phyloP scores from a whole-genome alignment of 2,888 invertebrate genomes.

The Watsonalla binaria region DNA sequence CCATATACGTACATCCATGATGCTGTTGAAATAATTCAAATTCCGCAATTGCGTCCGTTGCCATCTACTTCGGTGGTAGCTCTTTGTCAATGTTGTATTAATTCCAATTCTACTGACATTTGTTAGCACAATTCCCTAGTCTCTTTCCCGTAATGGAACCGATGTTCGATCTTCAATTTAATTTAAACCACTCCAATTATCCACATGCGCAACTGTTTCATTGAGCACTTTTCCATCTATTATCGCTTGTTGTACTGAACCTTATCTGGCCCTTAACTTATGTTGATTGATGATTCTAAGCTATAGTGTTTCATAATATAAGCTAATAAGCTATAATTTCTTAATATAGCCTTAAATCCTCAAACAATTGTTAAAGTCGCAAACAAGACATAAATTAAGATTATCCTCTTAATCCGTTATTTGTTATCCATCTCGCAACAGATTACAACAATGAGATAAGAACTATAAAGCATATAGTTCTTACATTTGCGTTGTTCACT shows the following conservation, averaged over 20 bases:
- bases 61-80: no score
- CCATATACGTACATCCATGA: no score
- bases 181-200: background rate
- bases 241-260: no score
- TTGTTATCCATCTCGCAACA: constrained; percentile 21
- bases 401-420: constrained; percentile 29
- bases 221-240: no score
- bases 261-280: no score
- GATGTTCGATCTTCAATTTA: background rate
- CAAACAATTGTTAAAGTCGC: constrained; percentile 7
- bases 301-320: no score
- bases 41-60: no score
- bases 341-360: background rate
- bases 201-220: background rate
- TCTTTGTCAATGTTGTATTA: no score
- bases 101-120: no score
- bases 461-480: no score
- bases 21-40: no score
- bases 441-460: constrained; percentile 21
- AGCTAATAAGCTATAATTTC: background rate
- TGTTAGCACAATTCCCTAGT: background rate
- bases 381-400: constrained; percentile 21
- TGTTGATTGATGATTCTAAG: no score
- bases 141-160: background rate
- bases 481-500: constrained; percentile 20